Evolutionary conservation across 2,888 invertebrate species (phyloP).

Genomic region (Marasmarcha lunaedactyla): DNA sequence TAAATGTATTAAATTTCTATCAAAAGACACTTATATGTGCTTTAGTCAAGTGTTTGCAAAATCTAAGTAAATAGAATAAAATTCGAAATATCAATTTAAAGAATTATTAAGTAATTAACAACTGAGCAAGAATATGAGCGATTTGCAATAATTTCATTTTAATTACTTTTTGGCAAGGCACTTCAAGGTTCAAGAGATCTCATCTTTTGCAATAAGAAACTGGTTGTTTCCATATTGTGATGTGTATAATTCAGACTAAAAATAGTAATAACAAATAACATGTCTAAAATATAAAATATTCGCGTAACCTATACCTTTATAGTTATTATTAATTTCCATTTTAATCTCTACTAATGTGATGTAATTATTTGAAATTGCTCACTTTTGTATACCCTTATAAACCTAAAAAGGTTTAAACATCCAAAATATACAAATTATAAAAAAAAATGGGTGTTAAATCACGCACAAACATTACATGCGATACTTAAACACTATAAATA

Average conservation of each 20-base stretch:
- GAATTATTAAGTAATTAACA: no score
- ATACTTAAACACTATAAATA: no score
- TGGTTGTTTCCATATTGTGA: slow-evolving; percentile 48
- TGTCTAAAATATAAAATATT: background rate
- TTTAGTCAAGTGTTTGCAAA: no score
- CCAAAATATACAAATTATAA: background rate
- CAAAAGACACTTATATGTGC: no score
- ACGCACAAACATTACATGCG: no score
- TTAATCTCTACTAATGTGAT: background rate
- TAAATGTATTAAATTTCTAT: no score
- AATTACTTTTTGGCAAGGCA: slow-evolving; percentile 56
- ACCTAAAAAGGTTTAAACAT: slow-evolving; percentile 4
- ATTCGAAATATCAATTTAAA: no score
- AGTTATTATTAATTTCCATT: slow-evolving; percentile 11
- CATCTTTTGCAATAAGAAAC: slow-evolving; percentile 37
- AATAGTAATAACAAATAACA: slow-evolving; percentile 14
- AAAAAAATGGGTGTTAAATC: no score
- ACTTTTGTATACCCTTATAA: background rate
- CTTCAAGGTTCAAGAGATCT: slow-evolving; percentile 51
- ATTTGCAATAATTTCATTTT: slow-evolving; percentile 6
- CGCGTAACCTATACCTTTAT: slow-evolving; percentile 14
- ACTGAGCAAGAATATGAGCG: no score
- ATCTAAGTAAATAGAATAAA: no score
- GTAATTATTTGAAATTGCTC: background rate
- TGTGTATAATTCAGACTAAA: slow-evolving; percentile 17